Base-by-base conservation (phyloP, 2,113 vertebrate genomes). In the pig (Sus scrofa) region DNA sequence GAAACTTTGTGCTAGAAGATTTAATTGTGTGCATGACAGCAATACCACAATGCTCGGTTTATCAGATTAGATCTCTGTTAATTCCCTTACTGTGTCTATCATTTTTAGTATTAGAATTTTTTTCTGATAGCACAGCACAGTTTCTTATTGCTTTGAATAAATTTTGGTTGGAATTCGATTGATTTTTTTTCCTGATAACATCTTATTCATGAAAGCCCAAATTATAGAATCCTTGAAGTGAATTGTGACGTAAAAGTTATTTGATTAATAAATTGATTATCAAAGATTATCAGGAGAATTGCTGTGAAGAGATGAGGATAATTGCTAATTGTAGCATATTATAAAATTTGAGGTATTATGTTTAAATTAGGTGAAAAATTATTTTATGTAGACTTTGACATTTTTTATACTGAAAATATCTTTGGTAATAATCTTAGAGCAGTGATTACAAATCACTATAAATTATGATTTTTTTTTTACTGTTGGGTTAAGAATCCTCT, bases 191-290 rank as follows among this genome's bases (percentile, higher is more conserved):
- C 90, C 70, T 90, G 39, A 27, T 87, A 95, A 81, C 75, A 79
- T 18, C 13, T 95, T 73, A 86, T 58, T 92, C 44, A 68, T 68
- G 18, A 83, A 97, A 79, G 11, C 10, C 32, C 27, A 91, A 85
- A 56, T 92, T 87, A 60, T 54, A 86, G 62, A 89, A 56, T 95
- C 74, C 94, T 97, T 96, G 44, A 95, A 90, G 18, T 96, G 54
- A 95, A 81, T 89, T 83, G 0, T 1, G 79, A 34, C 91, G 54
- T 93, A 83, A 94, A 83, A 96, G 6, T 88, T 60, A 82, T 82
- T 75, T 82, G 37, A 89, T 65, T 95, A 65, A 54, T 81, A 77
- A 60, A 60, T 75, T 96, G 19, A 70, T 79, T 84, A 60, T 94
- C 15, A 62, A 82, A 89, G 50, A 74, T 93, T 93, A 24, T 78